A percentile compares a stretch with the other conserved stretches of the same genome.
phyloP scores from a whole-genome alignment of 2,888 invertebrate genomes.

The Mythimna vitellina region DNA sequence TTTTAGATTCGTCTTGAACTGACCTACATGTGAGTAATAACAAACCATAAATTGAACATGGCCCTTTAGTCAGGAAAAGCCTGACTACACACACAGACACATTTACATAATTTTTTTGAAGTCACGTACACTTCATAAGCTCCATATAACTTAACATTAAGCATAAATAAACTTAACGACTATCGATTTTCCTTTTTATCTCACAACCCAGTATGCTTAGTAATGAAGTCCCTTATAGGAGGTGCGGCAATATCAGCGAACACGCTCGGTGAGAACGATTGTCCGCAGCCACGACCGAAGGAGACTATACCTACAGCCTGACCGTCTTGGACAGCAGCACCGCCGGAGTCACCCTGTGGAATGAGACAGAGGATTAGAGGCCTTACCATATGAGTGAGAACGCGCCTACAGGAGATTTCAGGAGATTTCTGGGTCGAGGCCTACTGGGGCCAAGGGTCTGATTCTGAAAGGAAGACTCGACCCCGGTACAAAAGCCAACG shows the following conservation, averaged over 20 bases:
- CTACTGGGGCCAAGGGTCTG: too few species aligned
- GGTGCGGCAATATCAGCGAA: slow-evolving; percentile 80
- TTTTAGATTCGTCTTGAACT: too few species aligned
- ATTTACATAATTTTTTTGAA: too few species aligned
- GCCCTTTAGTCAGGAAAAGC: neutral
- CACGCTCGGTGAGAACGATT: slow-evolving; percentile 78
- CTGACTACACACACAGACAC: too few species aligned
- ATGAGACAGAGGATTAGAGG: too few species aligned
- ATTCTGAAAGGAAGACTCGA: too few species aligned
- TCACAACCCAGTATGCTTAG: slow-evolving; percentile 74
- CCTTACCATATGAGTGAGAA: too few species aligned
- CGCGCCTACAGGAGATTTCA: too few species aligned
- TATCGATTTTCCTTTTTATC: neutral
- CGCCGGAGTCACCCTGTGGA: slow-evolving; percentile 77
- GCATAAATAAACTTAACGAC: slow-evolving; percentile 35
- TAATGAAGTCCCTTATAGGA: slow-evolving; percentile 78
- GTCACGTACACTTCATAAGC: neutral
- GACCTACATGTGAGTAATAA: too few species aligned
- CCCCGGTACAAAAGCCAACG: too few species aligned
- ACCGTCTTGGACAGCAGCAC: slow-evolving; percentile 79
- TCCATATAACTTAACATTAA: neutral
- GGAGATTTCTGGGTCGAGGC: too few species aligned
- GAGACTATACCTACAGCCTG: slow-evolving; percentile 81
- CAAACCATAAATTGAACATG: neutral
- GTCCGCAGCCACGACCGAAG: slow-evolving; percentile 80